Evolutionary conservation across 2,888 invertebrate species (phyloP).

Genomic region (Penaeus monodon): DNA sequence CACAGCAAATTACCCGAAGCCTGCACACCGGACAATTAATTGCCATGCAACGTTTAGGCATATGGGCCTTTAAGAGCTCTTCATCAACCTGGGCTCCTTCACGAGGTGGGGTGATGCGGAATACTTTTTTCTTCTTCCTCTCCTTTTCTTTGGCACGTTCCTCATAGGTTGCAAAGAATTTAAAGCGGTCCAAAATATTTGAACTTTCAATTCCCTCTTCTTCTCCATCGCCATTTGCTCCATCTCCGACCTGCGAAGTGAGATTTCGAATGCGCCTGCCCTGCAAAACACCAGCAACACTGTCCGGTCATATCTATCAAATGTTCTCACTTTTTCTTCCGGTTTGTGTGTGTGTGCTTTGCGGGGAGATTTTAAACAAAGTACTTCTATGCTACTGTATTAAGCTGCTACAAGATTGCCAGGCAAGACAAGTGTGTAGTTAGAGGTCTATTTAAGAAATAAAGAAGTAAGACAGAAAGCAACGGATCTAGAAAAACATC

Average conservation of each 20-base stretch:
- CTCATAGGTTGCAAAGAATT: conserved; percentile 90
- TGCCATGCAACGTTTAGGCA: conserved; percentile 64
- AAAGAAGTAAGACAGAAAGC: too few species aligned
- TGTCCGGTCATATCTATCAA: conserved; percentile 28
- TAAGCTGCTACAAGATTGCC: too few species aligned
- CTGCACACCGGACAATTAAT: conserved; percentile 65
- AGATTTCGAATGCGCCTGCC: conserved; percentile 59
- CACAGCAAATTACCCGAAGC: conserved; percentile 63
- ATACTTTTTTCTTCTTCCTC: conserved; percentile 76
- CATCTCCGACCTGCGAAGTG: conserved; percentile 41
- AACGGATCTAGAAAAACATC: too few species aligned
- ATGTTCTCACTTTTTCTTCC: not conserved
- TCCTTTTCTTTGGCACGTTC: conserved; percentile 75
- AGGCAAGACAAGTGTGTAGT: too few species aligned
- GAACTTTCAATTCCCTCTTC: not conserved
- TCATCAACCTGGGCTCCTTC: conserved; percentile 73
- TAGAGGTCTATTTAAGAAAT: too few species aligned
- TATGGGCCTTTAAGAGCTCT: conserved; percentile 44
- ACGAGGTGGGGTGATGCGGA: conserved; percentile 89
- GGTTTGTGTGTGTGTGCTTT: conserved; percentile 20
- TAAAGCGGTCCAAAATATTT: conserved; percentile 75
- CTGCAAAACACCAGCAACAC: conserved; percentile 57
- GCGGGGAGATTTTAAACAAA: conserved; percentile 1
- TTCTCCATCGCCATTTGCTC: conserved; percentile 36
- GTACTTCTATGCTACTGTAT: conserved; percentile 1